Conservation (phyloP, 2,797 vertebrate genomes). For the Myotis planiceps region DNA sequence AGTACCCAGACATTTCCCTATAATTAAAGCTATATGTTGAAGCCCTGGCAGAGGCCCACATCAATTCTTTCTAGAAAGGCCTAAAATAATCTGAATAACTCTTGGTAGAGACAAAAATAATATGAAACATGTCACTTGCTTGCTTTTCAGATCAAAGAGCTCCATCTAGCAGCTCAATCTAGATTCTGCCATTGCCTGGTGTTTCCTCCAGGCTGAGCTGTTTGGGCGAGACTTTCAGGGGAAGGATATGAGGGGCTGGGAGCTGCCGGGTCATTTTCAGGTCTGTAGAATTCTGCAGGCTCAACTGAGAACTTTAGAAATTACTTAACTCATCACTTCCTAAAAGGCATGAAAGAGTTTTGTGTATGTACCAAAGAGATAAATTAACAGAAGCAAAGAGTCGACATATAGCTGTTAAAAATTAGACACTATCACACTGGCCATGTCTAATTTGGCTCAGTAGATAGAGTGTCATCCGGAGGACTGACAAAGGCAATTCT, state of each 20-base stretch:
- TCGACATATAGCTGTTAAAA: background rate
- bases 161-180: background rate
- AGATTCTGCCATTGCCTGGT: background rate
- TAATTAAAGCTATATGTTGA: background rate
- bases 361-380: background rate
- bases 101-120: background rate
- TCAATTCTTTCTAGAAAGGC: background rate
- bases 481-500: no score
- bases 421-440: background rate
- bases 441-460: no score
- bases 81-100: background rate
- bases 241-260: background rate
- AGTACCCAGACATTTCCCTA: background rate
- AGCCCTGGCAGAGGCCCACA: background rate
- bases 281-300: background rate
- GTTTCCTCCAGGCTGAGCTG: background rate
- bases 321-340: background rate
- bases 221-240: background rate
- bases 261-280: background rate
- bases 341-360: background rate
- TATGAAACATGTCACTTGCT: background rate
- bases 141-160: background rate
- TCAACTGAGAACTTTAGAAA: background rate
- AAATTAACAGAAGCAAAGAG: background rate
- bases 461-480: no score